A percentile compares a stretch with the other conserved stretches of the same genome.
These are phyloP conservation scores for Xenopus laevis DNA, from an alignment of 2,113 vertebrate species.

Conservation along the genomic window DNA sequence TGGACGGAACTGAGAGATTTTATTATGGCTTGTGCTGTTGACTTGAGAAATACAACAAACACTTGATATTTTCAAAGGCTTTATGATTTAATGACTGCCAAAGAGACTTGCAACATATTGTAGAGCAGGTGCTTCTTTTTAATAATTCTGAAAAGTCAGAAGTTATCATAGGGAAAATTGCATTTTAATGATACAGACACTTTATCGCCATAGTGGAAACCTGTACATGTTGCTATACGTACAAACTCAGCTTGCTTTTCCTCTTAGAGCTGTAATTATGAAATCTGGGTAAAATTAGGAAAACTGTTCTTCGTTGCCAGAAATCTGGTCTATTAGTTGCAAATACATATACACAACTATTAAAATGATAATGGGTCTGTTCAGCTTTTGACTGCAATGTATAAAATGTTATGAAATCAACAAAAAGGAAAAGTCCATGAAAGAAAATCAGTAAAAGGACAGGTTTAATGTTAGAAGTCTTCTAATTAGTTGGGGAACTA, in stretches of 20 bases:
- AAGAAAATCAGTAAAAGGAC: no score
- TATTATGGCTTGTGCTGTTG: conserved; percentile 25
- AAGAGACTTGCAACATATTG: conserved; percentile 50
- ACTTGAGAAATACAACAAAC: conserved; percentile 38
- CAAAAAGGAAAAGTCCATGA: no score
- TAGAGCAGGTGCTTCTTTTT: conserved; percentile 49
- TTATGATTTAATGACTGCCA: conserved; percentile 41
- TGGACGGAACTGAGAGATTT: conserved; percentile 10
- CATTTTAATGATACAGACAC: conserved; percentile 43
- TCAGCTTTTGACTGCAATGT: background rate
- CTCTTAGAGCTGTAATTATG: conserved; percentile 48
- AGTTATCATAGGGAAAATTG: conserved; percentile 51
- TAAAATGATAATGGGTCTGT: conserved; percentile 15
- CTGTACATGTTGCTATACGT: conserved; percentile 43
- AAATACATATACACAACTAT: conserved; percentile 40
- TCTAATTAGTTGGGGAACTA: no score
- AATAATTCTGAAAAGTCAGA: conserved; percentile 48
- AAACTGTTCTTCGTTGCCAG: conserved; percentile 41
- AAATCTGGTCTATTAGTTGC: conserved; percentile 41
- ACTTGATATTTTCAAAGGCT: conserved; percentile 44
- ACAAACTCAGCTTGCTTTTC: conserved; percentile 31
- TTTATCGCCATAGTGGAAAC: conserved; percentile 36
- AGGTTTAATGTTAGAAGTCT: no score
- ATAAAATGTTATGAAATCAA: no score
- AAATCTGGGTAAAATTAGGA: conserved; percentile 44